phyloP scores from a whole-genome alignment of 2,888 invertebrate species.

The Matsumyia berberina region DNA sequence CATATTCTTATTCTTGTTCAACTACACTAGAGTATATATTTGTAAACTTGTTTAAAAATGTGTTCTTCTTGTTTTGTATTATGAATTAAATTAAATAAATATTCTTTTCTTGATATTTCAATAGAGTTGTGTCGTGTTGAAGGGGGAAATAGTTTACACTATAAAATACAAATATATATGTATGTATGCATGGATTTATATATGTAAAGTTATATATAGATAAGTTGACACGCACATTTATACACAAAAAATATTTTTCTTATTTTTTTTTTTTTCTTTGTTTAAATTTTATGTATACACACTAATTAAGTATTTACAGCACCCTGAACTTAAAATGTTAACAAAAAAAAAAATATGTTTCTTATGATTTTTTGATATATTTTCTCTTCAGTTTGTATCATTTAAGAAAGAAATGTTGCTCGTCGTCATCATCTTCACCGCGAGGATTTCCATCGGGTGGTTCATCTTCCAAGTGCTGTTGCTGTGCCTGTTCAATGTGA shows the following conservation, averaged over 20 bases:
- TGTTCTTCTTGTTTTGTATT: constrained; percentile 18
- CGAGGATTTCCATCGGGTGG: constrained; percentile 27
- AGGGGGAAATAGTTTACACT: constrained; percentile 64
- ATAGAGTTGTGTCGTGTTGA: constrained; percentile 38
- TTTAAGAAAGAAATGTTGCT: constrained; percentile 64
- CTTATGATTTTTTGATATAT: constrained; percentile 40
- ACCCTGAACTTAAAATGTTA: constrained; percentile 61
- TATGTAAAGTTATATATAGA: constrained; percentile 28
- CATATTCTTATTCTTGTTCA: constrained; percentile 27
- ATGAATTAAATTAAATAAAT: constrained; percentile 66
- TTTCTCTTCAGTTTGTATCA: constrained; percentile 33
- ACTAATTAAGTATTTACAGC: constrained; percentile 75
- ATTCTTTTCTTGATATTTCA: constrained; percentile 29
- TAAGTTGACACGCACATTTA: constrained; percentile 47
- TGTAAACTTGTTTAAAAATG: constrained; percentile 58
- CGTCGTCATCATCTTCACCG: constrained; percentile 43
- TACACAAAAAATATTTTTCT: too few species aligned
- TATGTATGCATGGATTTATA: constrained; percentile 41
- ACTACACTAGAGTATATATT: constrained; percentile 50
- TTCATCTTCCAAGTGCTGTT: constrained; percentile 31
- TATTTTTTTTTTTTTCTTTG: constrained; percentile 18
- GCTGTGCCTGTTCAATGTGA: constrained; percentile 9
- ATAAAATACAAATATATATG: constrained; percentile 66
- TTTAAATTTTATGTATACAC: constrained; percentile 45
- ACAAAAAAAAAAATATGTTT: constrained; percentile 9